A percentile compares a stretch with the other conserved stretches of the same genome.
Conservation (phyloP, 2,888 invertebrate genomes). For the Dicranocentrus wangi region DNA sequence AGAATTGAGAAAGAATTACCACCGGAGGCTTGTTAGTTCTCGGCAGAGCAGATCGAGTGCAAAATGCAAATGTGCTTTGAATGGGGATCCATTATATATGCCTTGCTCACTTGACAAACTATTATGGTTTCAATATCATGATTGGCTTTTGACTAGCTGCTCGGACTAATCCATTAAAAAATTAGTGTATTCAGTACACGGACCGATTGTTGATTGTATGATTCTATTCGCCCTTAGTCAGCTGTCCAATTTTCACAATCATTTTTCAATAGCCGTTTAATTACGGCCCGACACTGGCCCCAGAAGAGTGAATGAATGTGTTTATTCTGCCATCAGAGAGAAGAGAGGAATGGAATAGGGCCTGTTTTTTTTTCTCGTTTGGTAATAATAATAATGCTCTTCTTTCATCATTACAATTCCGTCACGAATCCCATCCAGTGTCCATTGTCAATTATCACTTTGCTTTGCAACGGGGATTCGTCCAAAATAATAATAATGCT, state of each 20-base stretch:
- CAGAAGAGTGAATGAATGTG: too few relatives aligned
- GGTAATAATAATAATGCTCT: not conserved
- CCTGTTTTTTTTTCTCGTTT: too few relatives aligned
- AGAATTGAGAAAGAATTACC: not conserved
- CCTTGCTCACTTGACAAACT: too few relatives aligned
- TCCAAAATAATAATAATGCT: not conserved
- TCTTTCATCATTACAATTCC: not conserved
- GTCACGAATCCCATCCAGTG: conserved; percentile 8
- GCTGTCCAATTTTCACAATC: conserved; percentile 34
- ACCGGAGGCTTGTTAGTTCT: not conserved
- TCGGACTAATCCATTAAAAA: conserved; percentile 30
- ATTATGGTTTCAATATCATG: not conserved
- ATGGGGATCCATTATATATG: too few relatives aligned
- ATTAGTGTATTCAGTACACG: conserved; percentile 26
- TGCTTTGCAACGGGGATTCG: not conserved
- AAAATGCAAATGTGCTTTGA: not conserved
- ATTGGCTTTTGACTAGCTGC: conserved; percentile 25
- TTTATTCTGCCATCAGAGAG: too few relatives aligned
- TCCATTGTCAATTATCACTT: conserved; percentile 14
- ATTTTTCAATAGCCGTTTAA: conserved; percentile 19
- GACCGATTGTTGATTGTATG: conserved; percentile 19
- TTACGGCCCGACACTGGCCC: conserved; percentile 17
- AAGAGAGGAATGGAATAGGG: too few relatives aligned
- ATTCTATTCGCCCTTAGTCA: conserved; percentile 8
- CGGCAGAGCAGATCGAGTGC: too few relatives aligned